Evolutionary conservation across 2,888 invertebrate genomes (phyloP), one percentile per base, ranked within the genome.

Genomic region (Stramonita haemastoma): DNA sequence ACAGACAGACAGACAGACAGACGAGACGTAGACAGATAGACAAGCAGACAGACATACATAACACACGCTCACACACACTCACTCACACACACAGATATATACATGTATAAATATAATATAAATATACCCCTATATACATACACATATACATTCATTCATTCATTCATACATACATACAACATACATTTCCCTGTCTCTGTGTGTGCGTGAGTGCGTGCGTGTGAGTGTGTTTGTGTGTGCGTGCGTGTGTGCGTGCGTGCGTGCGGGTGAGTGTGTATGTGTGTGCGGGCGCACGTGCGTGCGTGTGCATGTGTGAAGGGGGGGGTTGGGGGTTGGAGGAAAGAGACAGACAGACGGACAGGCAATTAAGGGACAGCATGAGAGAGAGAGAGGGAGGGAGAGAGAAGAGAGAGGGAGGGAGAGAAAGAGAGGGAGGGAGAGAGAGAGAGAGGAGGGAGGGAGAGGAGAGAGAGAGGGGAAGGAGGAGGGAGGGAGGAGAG

Each of bases 391-490:
- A 73, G 73, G 22, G 22, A n/a, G 22, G 73, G 73, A 73, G 73
- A n/a, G 22, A 26, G n/a, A 73, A n/a, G 73, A 73, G n/a, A n/a
- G 22, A 26, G n/a, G n/a, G 73, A n/a, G n/a, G 73, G 73, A 26
- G 73, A 26, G n/a, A n/a, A 26, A 73, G 73, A 73, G n/a, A n/a
- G n/a, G n/a, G 73, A 73, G 73, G n/a, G n/a, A n/a, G 73, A 73
- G 73, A n/a, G n/a, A n/a, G 73, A 73, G 73, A n/a, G n/a, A n/a
- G n/a, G n/a, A n/a, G n/a, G n/a, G 73, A 73, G 73, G n/a, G n/a
- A n/a, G 73, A n/a, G 22, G 73, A n/a, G n/a, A 73, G 73, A 73
- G n/a, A n/a, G n/a, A 73, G 73, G 22, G 73, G n/a, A 26, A n/a
- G 73, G 22, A 26, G n/a, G n/a, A n/a, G 73, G 22, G 73, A n/a